Conservation (phyloP, 2,888 invertebrate species). For the Gymnoscelis rufifasciata region DNA sequence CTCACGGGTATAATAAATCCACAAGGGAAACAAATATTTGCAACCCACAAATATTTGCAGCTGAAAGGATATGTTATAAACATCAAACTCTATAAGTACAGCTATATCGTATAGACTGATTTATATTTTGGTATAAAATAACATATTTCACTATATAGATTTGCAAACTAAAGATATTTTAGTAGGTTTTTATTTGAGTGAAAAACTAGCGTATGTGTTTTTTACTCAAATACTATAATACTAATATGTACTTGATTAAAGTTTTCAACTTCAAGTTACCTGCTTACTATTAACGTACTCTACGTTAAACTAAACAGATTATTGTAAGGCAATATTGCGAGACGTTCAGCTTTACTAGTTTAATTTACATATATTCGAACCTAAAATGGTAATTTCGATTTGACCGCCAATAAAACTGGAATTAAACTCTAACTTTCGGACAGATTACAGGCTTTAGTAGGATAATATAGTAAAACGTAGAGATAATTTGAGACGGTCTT, state of each 20-base stretch:
- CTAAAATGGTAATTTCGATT: constrained; percentile 31
- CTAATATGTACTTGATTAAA: no score
- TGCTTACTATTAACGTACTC: constrained; percentile 1
- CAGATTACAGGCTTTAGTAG: constrained; percentile 28
- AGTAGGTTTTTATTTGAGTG: no score
- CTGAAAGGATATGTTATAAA: not conserved
- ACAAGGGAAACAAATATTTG: constrained; percentile 23
- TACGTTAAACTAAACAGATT: constrained; percentile 28
- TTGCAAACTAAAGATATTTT: no score
- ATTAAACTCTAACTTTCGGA: constrained; percentile 29
- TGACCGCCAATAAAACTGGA: constrained; percentile 33
- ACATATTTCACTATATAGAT: no score
- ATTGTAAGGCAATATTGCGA: constrained; percentile 25
- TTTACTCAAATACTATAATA: no score
- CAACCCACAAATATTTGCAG: constrained; percentile 22
- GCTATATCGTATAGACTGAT: no score
- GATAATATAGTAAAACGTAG: constrained; percentile 29
- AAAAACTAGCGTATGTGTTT: no score
- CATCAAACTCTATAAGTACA: not conserved
- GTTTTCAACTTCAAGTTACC: no score
- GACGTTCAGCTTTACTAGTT: constrained; percentile 24
- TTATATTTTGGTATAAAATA: no score
- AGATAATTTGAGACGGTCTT: constrained; percentile 22
- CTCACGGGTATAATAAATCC: constrained; percentile 20
- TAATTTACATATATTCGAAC: constrained; percentile 32